Conservation (phyloP, 2,113 vertebrate genomes). For the Cyanoramphus novaezelandiae region DNA sequence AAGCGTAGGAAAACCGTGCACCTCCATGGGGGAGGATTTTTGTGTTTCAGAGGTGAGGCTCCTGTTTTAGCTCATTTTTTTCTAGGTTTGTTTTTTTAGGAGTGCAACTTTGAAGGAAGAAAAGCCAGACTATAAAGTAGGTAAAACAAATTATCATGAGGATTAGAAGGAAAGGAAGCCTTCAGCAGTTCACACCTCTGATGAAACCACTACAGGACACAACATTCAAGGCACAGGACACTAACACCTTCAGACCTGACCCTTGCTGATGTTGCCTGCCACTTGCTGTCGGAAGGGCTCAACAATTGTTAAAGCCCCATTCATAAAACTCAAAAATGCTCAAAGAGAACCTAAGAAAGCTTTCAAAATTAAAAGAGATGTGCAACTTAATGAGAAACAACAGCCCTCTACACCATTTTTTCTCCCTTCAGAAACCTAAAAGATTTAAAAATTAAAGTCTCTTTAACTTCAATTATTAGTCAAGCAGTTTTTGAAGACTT, state of each 20-base stretch:
- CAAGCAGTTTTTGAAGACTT: not conserved
- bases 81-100: not conserved
- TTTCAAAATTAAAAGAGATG: not conserved
- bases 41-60: not conserved
- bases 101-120: not conserved
- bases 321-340: not conserved
- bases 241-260: not conserved
- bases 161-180: not conserved
- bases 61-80: not conserved
- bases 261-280: not conserved
- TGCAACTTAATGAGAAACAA: not conserved
- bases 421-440: not conserved
- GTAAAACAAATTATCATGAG: not conserved
- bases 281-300: not conserved
- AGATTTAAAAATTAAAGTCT: not conserved
- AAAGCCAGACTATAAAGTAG: not conserved
- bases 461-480: not conserved
- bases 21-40: not conserved
- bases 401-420: not conserved
- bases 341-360: not conserved
- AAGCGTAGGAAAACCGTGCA: not conserved
- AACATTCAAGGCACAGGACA: not conserved
- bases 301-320: not conserved
- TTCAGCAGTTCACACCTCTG: not conserved
- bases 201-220: not conserved